Base-by-base conservation (phyloP, 2,797 vertebrate species). In the Gymnodraco acuticeps region DNA sequence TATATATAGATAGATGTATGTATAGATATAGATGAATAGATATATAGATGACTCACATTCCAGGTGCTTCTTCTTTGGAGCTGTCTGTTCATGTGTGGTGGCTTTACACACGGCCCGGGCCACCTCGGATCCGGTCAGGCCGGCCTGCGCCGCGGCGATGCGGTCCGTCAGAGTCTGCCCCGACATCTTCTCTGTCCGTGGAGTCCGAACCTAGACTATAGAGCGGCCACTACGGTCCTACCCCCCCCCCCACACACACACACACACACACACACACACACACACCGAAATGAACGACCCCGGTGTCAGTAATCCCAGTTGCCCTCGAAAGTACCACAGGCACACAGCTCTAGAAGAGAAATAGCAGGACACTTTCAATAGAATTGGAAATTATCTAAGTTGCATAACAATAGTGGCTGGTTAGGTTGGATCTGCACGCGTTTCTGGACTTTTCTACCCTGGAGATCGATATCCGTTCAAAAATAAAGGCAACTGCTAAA, bases 51-150 rank as follows among this genome's bases (percentile, higher is more conserved):
- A 96, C 98, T 99, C 95, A 99, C 98, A 99, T 93, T 99, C 98
- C 94, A 99, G 96, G 96, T 99, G 98, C 83, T 99, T 99, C 62
- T 99, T 99, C 96, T 99, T 99, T 77, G 98, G 98, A 72, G 96
- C 96, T 84, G 98, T 99, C 92, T 98, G 97, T 87, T 99, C 98
- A 77, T 99, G 98, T 75, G 98, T 99, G 93, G 98, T 99, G 84
- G 98, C 95, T 92, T 99, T 99, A 92, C 98, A 99, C 85, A 99
- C 97, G 3, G 97, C 98, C 67, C 97, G 96, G 75, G 96, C 94
- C 76, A 99, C 97, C 78, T 98, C 98, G 6, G 98, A 99, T 69
- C 98, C 98, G 27, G 98, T 99, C 91, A 99, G 96, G 88, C 93
- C 97, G 96, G 99, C 98, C 95, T 99, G 98, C 81, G 98, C 98